Base-by-base conservation (phyloP, 2,113 vertebrate genomes). In the Acrocephalus arundinaceus region DNA sequence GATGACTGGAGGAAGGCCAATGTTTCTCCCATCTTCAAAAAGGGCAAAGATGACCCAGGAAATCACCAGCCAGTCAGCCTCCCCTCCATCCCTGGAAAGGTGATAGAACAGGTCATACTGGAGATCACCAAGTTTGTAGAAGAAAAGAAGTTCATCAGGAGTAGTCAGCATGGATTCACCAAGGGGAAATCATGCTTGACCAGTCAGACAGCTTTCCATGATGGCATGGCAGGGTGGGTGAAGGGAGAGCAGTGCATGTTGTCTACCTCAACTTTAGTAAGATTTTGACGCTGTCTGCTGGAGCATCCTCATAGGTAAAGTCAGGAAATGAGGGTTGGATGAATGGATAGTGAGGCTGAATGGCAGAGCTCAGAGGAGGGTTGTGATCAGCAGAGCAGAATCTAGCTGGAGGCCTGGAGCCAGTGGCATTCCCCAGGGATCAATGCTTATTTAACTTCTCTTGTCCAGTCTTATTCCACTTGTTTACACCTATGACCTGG, bases 211-310 rank as follows among this genome's bases (percentile, higher is more conserved):
- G 39, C 4, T 11, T 48, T 35, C 39, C 27, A 0, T 16, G 46
- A 25, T 11, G 6, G n/a, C 8, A 55, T 15, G 39, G n/a, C 39
- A 41, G 20, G 28, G 20, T 41, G 24, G 48, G 17, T 48, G 5
- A 9, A 1, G 19, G 17, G 13, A 75, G n/a, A 22, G 20, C n/a
- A 54, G 48, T 35, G 4, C 16, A 27, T 55, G 30, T 7, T 54
- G 4, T 46, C 30, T 52, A 3, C 20, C 20, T 75, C 0, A 0
- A 4, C 20, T n/a, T 82, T 2, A 12, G 46, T 3, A 59, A 75
- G 61, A 39, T 14, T 68, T 75, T 68, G 6, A 25, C 15, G 10
- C 4, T 16, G 15, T 16, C 28, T 46, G 20, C 62, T 11, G 18
- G 7, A 22, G 17, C 15, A 46, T 10, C 20, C n/a, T 52, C 4